Evolutionary conservation across 2,888 invertebrate genomes (phyloP), one percentile per base, ranked within the genome.

Genomic region (Sepioteuthis lessoniana): DNA sequence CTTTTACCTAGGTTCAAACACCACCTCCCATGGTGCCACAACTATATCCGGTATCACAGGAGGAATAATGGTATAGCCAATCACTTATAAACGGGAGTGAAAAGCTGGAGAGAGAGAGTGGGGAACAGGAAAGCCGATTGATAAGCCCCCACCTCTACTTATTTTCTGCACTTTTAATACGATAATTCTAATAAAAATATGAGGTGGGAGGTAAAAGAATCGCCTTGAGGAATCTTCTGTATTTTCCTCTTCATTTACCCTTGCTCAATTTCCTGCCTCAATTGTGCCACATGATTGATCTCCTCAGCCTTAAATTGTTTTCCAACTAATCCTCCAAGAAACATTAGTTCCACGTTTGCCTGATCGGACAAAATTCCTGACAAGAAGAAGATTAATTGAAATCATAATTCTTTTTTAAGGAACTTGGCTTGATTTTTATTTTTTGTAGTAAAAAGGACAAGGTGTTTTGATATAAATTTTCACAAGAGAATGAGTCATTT

Each of bases 241-340:
- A 35, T 76, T 76, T 76, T 76, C 76, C 76, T 76, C 76, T 76
- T 76, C 76, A 76, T 76, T 76, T 76, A 35, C 13, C n/a, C 16
- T 76, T 76, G 76, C 76, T 76, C 76, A 76, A 76, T 76, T 76
- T 35, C 76, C 35, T 76, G 35, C 76, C n/a, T 76, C 76, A 76
- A 19, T 13, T 16, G n/a, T 16, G 76, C 19, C n/a, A 76, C 76
- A 35, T n/a, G 76, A 76, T 76, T 76, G n/a, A 76, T 76, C 19
- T n/a, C 19, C n/a, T n/a, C n/a, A 13, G 2, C 25, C 76, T 13
- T n/a, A 76, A 76, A n/a, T 76, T 76, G 76, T 76, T 76, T 76
- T 76, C 76, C n/a, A n/a, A 76, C 76, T 76, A 76, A 76, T 76
- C 76, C 76, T n/a, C n/a, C 76, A 76, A 76, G 76, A 76, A 76